Evolutionary conservation across 1,140 invertebrate genomes (phyloP).

Genomic region (Cyrtorhinus lividipennis): DNA sequence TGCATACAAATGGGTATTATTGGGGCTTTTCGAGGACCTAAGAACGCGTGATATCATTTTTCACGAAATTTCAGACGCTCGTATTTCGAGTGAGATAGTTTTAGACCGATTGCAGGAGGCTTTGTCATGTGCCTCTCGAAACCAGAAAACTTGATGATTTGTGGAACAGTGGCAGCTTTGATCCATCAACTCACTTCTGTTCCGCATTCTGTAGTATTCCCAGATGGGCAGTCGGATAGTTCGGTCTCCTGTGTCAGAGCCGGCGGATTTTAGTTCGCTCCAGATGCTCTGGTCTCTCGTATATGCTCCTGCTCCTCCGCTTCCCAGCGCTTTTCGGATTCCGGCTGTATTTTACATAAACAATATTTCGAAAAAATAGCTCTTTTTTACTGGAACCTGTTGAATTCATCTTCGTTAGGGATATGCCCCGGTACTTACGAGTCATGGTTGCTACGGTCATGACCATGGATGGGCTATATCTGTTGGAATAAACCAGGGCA

Average conservation of each 20-base stretch:
- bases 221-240: constrained; percentile 79
- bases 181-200: constrained; percentile 27
- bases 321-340: constrained; percentile 56
- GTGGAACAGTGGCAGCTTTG: not conserved
- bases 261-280: constrained; percentile 44
- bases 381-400: too few relatives aligned
- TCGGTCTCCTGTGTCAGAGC: constrained; percentile 61
- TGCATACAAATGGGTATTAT: too few relatives aligned
- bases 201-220: constrained; percentile 34
- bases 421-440: not conserved
- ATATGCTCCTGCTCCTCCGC: constrained; percentile 54
- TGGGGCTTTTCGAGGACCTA: too few relatives aligned
- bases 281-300: constrained; percentile 48
- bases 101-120: too few relatives aligned
- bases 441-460: constrained; percentile 37
- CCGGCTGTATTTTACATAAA: constrained; percentile 39
- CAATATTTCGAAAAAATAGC: not conserved
- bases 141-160: too few relatives aligned
- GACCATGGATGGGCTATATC: constrained; percentile 34
- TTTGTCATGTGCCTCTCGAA: too few relatives aligned
- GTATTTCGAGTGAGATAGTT: too few relatives aligned
- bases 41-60: too few relatives aligned
- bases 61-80: too few relatives aligned
- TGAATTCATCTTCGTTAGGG: not conserved
- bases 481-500: constrained; percentile 34